Conservation (phyloP, 2,113 vertebrate genomes). For the Carlito syrichta region DNA sequence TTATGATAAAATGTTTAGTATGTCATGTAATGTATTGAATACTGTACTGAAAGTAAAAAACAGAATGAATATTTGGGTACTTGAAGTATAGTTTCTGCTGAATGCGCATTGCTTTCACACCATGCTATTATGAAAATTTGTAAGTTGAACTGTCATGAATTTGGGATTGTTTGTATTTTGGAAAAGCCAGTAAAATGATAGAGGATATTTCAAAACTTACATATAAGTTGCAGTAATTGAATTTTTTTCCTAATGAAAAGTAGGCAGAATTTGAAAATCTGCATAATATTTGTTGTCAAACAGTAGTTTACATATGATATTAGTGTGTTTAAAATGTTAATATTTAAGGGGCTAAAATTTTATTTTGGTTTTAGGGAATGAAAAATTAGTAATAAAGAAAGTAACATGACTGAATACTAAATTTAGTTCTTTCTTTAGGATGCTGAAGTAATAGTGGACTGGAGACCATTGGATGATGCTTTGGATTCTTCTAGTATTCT, state of each 20-base stretch:
- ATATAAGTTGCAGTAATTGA: not conserved
- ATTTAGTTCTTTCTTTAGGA: constrained; percentile 82
- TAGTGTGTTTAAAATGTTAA: not conserved
- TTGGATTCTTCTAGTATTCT: constrained; percentile 94
- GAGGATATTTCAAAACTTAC: constrained; percentile 37
- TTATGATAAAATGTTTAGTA: not conserved
- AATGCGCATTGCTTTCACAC: not conserved
- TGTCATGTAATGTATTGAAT: not conserved
- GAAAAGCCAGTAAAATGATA: not conserved
- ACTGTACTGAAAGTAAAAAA: not conserved
- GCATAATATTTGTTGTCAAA: not conserved
- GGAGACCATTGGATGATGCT: constrained; percentile 91
- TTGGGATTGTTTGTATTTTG: not conserved
- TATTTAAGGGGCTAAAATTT: constrained; percentile 17
- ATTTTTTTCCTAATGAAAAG: constrained; percentile 30
- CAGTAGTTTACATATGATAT: not conserved
- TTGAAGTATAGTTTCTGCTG: not conserved
- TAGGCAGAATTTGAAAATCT: constrained; percentile 18
- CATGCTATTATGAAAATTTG: not conserved
- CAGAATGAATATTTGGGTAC: not conserved
- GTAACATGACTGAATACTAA: constrained; percentile 31
- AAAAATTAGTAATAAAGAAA: constrained; percentile 12
- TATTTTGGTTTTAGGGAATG: constrained; percentile 23
- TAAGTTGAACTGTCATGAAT: not conserved
- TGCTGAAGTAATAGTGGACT: constrained; percentile 92